These are phyloP conservation scores for Diaphora mendica DNA, from an alignment of 2,888 invertebrate species.

Conservation along the genomic window DNA sequence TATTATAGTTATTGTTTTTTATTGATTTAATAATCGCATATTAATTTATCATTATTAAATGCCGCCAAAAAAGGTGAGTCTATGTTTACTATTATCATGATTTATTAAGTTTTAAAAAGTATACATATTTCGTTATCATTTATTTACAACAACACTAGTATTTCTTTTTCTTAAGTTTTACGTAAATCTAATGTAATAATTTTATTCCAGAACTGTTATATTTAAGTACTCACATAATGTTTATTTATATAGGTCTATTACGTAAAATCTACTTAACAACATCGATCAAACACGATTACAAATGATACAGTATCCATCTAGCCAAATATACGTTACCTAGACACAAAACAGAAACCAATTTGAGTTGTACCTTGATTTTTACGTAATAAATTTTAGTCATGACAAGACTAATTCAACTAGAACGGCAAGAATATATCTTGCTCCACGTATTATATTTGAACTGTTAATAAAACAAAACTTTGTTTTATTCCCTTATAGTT, in stretches of 20 bases:
- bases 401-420: neutral
- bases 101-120: neutral
- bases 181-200: neutral
- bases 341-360: slow-evolving; percentile 29
- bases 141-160: neutral
- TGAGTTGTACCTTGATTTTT: slow-evolving; percentile 25
- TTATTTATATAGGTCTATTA: neutral
- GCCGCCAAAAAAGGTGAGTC: slow-evolving; percentile 82
- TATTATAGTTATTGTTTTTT: slow-evolving; percentile 34
- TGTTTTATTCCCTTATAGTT: neutral
- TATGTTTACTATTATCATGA: neutral
- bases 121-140: neutral
- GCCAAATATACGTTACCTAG: slow-evolving; percentile 22
- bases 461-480: neutral
- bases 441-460: neutral
- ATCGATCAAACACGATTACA: slow-evolving; percentile 14
- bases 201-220: neutral
- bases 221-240: neutral
- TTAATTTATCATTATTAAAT: slow-evolving; percentile 50
- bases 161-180: neutral
- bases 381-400: slow-evolving; percentile 27
- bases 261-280: slow-evolving; percentile 4
- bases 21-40: slow-evolving; percentile 35
- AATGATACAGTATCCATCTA: neutral
- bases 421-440: neutral